Percentiles rank a stretch among this genome's conserved stretches.
These are phyloP conservation scores for Lissonota sp. DNA, from an alignment of 2,888 invertebrate species.

Conservation along the genomic window DNA sequence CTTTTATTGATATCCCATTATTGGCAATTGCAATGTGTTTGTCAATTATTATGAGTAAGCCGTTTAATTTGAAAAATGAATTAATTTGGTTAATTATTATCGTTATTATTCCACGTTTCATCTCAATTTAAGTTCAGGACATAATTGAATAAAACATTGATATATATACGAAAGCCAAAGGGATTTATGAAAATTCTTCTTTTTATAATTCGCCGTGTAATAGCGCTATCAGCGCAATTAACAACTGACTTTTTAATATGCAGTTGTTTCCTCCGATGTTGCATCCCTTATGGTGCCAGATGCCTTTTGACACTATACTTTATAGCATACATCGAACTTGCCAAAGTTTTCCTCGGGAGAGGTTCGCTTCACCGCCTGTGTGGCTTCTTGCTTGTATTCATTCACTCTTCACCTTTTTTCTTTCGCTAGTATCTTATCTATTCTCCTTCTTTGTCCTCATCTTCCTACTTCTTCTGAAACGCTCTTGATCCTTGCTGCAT, in stretches of 20 bases:
- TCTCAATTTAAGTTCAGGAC: no score
- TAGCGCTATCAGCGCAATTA: neutral
- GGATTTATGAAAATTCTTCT: no score
- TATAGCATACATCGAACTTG: constrained; percentile 33
- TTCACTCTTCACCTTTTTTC: constrained; percentile 45
- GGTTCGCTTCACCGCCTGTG: neutral
- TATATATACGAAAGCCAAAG: no score
- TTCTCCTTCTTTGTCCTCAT: constrained; percentile 37
- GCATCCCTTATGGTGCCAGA: constrained; percentile 12
- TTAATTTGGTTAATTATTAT: no score
- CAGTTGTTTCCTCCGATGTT: neutral
- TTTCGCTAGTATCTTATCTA: constrained; percentile 48
- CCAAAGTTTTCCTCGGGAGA: constrained; percentile 27
- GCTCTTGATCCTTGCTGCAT: constrained; percentile 27
- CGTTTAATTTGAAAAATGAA: no score
- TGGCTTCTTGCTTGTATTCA: constrained; percentile 45
- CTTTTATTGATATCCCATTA: no score
- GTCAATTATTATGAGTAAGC: no score
- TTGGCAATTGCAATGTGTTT: no score
- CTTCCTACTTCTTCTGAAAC: constrained; percentile 15
- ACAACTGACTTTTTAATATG: neutral
- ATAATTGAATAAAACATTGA: no score
- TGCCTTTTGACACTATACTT: constrained; percentile 28
- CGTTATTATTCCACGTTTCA: no score
- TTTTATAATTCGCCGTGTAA: neutral